Evolutionary conservation across 2,797 vertebrate species (phyloP), one percentile per base, ranked within the genome.

Genomic region (Melanotaenia maccullochi): DNA sequence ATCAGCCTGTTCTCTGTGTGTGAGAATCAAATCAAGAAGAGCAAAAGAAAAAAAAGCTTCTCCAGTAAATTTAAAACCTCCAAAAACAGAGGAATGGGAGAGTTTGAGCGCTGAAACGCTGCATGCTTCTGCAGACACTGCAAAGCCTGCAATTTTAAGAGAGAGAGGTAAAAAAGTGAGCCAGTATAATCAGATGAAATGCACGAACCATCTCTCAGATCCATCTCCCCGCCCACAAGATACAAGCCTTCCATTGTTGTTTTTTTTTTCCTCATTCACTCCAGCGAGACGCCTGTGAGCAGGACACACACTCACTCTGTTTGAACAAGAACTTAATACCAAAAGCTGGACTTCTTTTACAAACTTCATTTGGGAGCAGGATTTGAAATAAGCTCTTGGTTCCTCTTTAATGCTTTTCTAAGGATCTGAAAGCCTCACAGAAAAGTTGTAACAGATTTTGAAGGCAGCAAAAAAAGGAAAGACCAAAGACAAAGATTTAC

Each of bases 211-310:
- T 71, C 68, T 74, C 65, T 76, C 54, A 71, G 55, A 85, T 79
- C 58, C 62, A 61, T 78, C 75, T 80, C 85, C 75, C 90, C 91
- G 72, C 90, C 91, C 90, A 90, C 88, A 7, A 81, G 70, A 81
- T 51, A 85, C 85, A 90, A 87, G 81, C 88, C 76, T 65, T 78
- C 76, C 87, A 83, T 87, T 90, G 87, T 84, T 84, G 78, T 62
- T 73, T 82, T 66, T 74, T 82, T 70, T 71, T 49, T 9, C 40
- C 69, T 86, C 89, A 86, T 88, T 89, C 79, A 82, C 85, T 88
- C 81, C 73, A 76, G 38, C 55, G 69, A 72, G 72, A 90, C 64
- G 75, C 60, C 72, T 51, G n/a, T 0, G 65, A 79, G 84, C 79
- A 83, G 79, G 73, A 87, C 65, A 36, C 75, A 68, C 72, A 49